These are phyloP conservation scores for Conops quadrifasciatus DNA, from an alignment of 2,888 invertebrate genomes.

Conservation along the genomic window DNA sequence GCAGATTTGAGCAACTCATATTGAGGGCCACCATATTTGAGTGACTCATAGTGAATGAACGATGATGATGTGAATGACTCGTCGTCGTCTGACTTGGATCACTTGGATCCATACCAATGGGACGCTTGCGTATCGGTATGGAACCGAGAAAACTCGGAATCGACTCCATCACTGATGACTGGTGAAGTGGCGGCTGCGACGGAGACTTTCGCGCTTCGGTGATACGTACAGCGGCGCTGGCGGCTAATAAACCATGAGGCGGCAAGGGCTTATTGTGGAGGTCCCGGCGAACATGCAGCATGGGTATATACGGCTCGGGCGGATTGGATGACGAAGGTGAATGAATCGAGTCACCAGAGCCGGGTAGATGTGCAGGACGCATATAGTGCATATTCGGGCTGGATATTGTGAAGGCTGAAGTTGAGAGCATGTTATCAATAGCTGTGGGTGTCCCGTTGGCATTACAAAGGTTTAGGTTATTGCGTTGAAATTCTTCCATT, in stretches of 20 bases:
- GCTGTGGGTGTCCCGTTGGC: conserved; percentile 42
- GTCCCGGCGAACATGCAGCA: conserved; percentile 80
- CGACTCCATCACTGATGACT: conserved; percentile 62
- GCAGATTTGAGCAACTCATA: conserved; percentile 59
- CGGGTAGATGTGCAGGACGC: conserved; percentile 43
- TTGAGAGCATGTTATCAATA: conserved; percentile 29
- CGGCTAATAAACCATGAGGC: not conserved
- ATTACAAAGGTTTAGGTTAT: conserved; percentile 14
- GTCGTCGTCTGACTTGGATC: conserved; percentile 42
- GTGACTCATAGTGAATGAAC: conserved; percentile 38
- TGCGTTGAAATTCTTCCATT: conserved; percentile 1
- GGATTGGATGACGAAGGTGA: conserved; percentile 55
- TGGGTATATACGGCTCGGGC: conserved; percentile 67
- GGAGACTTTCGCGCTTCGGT: conserved; percentile 40
- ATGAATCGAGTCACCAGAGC: conserved; percentile 47
- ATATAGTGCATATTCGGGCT: conserved; percentile 41
- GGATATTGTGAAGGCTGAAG: conserved; percentile 42
- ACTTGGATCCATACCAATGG: conserved; percentile 53
- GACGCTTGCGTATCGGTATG: conserved; percentile 62
- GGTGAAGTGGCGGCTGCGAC: conserved; percentile 58
- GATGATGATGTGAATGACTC: conserved; percentile 32
- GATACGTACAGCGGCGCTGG: not conserved
- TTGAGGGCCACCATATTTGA: conserved; percentile 53
- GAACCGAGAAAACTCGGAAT: conserved; percentile 64
- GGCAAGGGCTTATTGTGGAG: conserved; percentile 68